phyloP scores from a whole-genome alignment of 2,113 vertebrate genomes.

The Ptyas mucosa region DNA sequence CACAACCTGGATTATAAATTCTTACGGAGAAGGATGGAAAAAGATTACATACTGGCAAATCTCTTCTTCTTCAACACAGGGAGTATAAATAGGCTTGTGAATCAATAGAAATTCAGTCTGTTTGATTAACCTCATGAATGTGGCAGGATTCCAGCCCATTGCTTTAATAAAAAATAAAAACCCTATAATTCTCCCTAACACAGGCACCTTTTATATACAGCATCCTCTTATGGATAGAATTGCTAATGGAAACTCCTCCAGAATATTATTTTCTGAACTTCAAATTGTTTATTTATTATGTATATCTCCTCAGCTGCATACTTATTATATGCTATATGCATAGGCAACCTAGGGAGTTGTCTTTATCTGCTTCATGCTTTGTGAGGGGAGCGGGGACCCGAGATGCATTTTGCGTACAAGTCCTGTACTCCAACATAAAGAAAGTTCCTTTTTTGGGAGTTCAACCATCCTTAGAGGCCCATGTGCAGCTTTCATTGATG shows the following conservation, averaged over 20 bases:
- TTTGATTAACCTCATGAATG: background rate
- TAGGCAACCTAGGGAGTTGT: background rate
- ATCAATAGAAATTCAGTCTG: background rate
- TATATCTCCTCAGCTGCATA: background rate
- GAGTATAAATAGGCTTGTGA: background rate
- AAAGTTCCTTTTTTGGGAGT: background rate
- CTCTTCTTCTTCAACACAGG: background rate
- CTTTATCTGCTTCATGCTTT: background rate
- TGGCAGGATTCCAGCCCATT: background rate
- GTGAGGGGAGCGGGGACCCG: accelerated
- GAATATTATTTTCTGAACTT: background rate
- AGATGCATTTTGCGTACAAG: background rate
- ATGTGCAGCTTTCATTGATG: background rate
- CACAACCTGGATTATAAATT: background rate
- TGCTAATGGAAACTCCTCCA: background rate
- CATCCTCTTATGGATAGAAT: background rate
- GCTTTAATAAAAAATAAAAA: background rate
- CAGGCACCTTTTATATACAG: background rate
- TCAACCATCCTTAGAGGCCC: background rate
- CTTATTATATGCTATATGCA: background rate
- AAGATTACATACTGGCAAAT: background rate
- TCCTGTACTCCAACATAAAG: background rate
- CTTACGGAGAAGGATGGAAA: background rate
- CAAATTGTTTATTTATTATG: background rate
- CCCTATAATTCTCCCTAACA: no score